A percentile compares a stretch with the other conserved stretches of the same genome.
Conservation (phyloP, 2,113 vertebrate genomes). For the Pristiophorus japonicus region DNA sequence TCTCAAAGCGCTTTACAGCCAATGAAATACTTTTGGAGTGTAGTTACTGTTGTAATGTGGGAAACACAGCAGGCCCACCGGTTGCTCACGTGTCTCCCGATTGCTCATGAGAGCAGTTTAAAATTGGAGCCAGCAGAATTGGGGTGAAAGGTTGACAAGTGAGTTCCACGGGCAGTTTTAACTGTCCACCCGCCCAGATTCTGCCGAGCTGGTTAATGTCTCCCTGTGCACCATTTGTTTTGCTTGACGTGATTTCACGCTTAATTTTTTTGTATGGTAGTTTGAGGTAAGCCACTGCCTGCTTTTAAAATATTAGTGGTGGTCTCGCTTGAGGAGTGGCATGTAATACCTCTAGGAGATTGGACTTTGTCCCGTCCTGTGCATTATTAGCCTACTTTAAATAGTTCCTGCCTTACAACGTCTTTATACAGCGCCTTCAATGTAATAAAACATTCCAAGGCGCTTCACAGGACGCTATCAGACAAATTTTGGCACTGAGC, state of each 20-base stretch:
- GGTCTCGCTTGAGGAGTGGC: background rate
- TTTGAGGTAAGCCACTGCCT: background rate
- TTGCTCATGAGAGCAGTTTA: too few relatives aligned
- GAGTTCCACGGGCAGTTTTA: too few relatives aligned
- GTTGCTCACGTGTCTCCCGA: too few relatives aligned
- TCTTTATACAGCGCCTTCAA: background rate
- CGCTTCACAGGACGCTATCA: background rate
- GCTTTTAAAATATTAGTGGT: background rate
- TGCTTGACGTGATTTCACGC: background rate
- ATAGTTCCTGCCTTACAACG: background rate
- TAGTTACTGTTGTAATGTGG: too few relatives aligned
- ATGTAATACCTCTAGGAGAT: background rate
- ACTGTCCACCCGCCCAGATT: too few relatives aligned
- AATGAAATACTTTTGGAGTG: too few relatives aligned
- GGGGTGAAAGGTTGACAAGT: background rate
- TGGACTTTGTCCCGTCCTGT: background rate
- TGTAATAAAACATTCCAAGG: background rate
- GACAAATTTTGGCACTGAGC: background rate
- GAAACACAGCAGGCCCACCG: too few relatives aligned
- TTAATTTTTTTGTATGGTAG: too few relatives aligned
- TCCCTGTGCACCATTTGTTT: too few relatives aligned
- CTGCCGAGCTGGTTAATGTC: too few relatives aligned
- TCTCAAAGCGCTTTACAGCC: too few relatives aligned
- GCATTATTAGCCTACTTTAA: background rate
- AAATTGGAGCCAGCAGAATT: too few relatives aligned